Base-by-base conservation (phyloP, 2,797 vertebrate genomes). In the Pseudomugil gertrudae region DNA sequence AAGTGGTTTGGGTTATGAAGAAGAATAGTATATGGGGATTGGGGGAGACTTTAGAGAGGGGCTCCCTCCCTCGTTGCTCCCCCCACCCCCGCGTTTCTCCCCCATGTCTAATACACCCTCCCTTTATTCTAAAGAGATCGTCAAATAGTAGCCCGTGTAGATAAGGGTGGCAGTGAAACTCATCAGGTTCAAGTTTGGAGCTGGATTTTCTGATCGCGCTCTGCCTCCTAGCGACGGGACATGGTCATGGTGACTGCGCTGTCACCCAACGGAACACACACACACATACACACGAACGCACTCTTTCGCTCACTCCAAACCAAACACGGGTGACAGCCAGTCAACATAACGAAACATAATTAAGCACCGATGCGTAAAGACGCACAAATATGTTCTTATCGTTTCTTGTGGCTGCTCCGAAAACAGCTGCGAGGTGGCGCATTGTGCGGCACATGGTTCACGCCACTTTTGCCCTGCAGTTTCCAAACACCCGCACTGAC, bases 221-320 rank as follows among this genome's bases (percentile, higher is more conserved):
- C 95, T 97, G 97, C 97, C 96, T 95, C 96, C 97, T 98, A 97
- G 96, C 94, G 96, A 95, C 93, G 76, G 81, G 76, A 69, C 66
- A 56, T 57, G 74, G 87, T 68, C 87, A 91, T 84, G 68, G 74
- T 83, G 77, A 64, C 87, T 86, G 78, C 69, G 62, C 74, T 84
- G 77, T 84, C 86, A 80, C 77, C 73, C 63, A 74, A 48, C 29
- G 40, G 59, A 52, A 63, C 74, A 73, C 63, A 36, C 63, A 48
- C 66, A 17, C 58, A 33, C 50, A 51, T 56, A 24, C 55, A 23
- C 52, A 6, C 65, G 21, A 40, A 19, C 52, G 30, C 63, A 45
- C 45, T 3, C 43, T 23, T 17, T n/a, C 33, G 32, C 60, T 51
- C 50, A n/a, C 35, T 50, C 50, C 40, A 66, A 73, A 52, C 33